Conservation (phyloP, 2,888 invertebrate genomes). For the Capitulum mitella region DNA sequence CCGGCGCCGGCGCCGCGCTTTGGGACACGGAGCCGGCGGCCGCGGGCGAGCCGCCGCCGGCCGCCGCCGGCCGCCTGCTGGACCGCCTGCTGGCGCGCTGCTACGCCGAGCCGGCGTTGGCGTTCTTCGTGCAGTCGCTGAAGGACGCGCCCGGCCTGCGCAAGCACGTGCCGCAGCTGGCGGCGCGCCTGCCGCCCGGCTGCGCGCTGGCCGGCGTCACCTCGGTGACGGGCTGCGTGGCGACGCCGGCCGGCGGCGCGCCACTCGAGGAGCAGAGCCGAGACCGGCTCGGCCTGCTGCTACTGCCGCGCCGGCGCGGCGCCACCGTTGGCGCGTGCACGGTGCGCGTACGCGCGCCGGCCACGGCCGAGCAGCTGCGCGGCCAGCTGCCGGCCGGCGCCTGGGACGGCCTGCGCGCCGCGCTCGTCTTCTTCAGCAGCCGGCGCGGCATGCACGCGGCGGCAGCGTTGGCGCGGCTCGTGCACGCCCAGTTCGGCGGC, state of each 20-base stretch:
- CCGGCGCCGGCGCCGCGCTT: conserved; percentile 65
- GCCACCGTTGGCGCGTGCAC: neutral
- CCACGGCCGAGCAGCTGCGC: neutral
- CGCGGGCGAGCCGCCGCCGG: conserved; percentile 44
- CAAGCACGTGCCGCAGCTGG: neutral
- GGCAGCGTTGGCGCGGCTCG: neutral
- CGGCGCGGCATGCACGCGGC: conserved; percentile 2
- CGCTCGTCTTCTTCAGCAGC: neutral
- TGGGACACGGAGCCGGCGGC: conserved; percentile 48
- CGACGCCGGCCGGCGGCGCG: neutral
- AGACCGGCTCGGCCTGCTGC: neutral
- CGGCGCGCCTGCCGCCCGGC: neutral
- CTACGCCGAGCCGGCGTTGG: conserved; percentile 1
- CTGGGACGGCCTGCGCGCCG: conserved; percentile 3
- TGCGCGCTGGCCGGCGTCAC: neutral
- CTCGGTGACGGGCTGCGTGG: neutral
- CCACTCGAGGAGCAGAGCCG: neutral
- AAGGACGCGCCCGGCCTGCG: neutral
- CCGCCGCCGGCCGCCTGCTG: neutral
- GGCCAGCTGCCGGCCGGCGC: neutral
- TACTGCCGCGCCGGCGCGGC: neutral
- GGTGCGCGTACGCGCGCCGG: neutral
- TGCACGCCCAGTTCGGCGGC: neutral
- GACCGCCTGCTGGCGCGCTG: neutral
- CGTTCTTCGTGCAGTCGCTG: neutral